Conservation (phyloP, 2,113 vertebrate genomes). For the Pelvicachromis taeniatus region DNA sequence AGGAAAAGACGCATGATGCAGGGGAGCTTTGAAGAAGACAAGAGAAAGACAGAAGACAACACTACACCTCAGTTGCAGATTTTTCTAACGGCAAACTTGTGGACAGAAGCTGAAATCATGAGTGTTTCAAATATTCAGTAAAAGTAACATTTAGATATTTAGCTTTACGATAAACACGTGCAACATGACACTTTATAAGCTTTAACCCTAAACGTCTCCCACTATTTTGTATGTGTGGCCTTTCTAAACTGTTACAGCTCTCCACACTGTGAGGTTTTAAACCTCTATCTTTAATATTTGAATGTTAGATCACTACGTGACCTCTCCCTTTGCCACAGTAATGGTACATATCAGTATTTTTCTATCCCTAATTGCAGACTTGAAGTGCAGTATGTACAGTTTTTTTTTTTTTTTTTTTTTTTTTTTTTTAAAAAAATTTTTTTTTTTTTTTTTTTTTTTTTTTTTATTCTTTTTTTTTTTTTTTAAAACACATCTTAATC, state of each 20-base stretch:
- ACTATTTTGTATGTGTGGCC: background rate
- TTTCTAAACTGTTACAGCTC: background rate
- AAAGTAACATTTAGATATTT: background rate
- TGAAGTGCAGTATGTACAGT: conserved; percentile 45
- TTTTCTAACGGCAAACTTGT: background rate
- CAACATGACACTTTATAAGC: background rate
- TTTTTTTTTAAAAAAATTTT: too few species aligned
- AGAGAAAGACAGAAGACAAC: background rate
- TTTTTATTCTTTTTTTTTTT: too few species aligned
- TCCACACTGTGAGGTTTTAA: background rate
- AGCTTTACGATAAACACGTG: background rate
- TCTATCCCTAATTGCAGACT: background rate
- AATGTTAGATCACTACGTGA: background rate
- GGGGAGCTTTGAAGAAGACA: conserved; percentile 72
- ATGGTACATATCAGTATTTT: background rate
- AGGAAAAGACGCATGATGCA: conserved; percentile 53
- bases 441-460: too few species aligned
- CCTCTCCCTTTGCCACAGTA: background rate
- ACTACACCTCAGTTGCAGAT: background rate
- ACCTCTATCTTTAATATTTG: background rate
- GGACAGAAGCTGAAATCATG: background rate
- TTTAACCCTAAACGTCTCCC: background rate
- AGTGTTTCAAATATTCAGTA: background rate
- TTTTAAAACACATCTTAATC: too few species aligned
- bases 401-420: too few species aligned